These are phyloP conservation scores for Hydrozoanthus gracilis DNA, from an alignment of 92 coral and sea anemone genomes.

Conservation along the genomic window DNA sequence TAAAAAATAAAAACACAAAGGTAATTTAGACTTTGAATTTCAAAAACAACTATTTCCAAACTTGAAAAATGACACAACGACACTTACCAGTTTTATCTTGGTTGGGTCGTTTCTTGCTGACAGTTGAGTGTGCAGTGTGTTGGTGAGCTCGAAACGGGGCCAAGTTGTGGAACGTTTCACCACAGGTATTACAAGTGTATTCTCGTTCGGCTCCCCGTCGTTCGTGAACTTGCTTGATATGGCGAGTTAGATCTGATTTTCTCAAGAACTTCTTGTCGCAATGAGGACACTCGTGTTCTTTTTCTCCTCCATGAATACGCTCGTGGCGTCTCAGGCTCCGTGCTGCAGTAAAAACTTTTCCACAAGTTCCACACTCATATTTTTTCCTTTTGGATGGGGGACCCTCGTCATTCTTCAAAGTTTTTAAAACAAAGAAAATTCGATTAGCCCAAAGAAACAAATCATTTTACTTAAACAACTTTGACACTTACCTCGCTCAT, in stretches of 20 bases:
- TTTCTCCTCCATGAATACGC: neutral
- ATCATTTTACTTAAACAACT: neutral
- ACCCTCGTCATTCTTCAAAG: neutral
- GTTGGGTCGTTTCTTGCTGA: slow-evolving; percentile 40
- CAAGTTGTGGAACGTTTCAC: slow-evolving; percentile 25
- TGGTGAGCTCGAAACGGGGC: slow-evolving; percentile 54
- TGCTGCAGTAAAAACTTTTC: neutral
- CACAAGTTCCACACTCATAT: neutral
- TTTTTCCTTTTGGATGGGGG: neutral
- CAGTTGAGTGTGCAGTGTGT: neutral
- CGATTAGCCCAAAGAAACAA: neutral
- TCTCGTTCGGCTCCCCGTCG: neutral
- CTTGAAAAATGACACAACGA: neutral
- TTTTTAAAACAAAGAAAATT: neutral
- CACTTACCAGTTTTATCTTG: neutral
- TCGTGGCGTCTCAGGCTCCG: neutral
- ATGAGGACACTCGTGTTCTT: neutral
- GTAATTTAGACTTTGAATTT: slow-evolving; percentile 7
- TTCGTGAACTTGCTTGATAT: neutral
- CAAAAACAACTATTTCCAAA: slow-evolving; percentile 8
- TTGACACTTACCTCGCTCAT: neutral
- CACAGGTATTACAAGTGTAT: slow-evolving; percentile 2
- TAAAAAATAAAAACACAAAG: slow-evolving; percentile 2
- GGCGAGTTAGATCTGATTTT: neutral
- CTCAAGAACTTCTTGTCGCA: neutral